A percentile compares a stretch with the other conserved stretches of the same genome.
Conservation (phyloP, 2,113 vertebrate species). For the Protobothrops mucrosquamatus region DNA sequence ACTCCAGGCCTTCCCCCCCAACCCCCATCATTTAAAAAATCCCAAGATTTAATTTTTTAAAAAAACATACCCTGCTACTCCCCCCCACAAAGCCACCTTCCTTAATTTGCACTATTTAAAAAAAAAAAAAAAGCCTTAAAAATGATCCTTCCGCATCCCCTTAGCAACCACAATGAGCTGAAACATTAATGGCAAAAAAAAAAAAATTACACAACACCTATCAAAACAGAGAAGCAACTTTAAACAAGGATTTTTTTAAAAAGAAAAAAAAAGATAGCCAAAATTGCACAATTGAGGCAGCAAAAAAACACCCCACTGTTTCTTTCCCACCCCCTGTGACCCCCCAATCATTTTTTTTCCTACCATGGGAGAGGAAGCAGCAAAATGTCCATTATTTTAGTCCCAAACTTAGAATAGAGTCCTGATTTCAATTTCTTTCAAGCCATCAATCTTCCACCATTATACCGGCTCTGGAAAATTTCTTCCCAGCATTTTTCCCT, state of each 20-base stretch:
- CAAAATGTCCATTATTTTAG: constrained; percentile 25
- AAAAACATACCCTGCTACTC: background rate
- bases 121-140: background rate
- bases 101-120: background rate
- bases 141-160: constrained; percentile 12
- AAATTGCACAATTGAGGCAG: constrained; percentile 5
- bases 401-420: constrained; percentile 42
- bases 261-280: background rate
- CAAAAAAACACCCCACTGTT: constrained; percentile 15
- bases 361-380: background rate
- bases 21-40: constrained; percentile 5
- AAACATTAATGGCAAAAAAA: constrained; percentile 11
- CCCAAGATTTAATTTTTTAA: background rate
- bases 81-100: background rate
- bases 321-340: background rate
- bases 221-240: constrained; percentile 27
- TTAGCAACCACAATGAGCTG: constrained; percentile 54
- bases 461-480: constrained; percentile 40
- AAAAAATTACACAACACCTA: constrained; percentile 55
- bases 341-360: constrained; percentile 12
- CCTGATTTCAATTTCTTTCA: constrained; percentile 45
- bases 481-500: constrained; percentile 39
- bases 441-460: constrained; percentile 65
- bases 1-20: constrained; percentile 18
- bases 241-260: background rate